A percentile compares a stretch with the other conserved stretches of the same genome.
Evolutionary conservation across 2,888 invertebrate genomes (phyloP).

Genomic region (Nebria brevicollis): DNA sequence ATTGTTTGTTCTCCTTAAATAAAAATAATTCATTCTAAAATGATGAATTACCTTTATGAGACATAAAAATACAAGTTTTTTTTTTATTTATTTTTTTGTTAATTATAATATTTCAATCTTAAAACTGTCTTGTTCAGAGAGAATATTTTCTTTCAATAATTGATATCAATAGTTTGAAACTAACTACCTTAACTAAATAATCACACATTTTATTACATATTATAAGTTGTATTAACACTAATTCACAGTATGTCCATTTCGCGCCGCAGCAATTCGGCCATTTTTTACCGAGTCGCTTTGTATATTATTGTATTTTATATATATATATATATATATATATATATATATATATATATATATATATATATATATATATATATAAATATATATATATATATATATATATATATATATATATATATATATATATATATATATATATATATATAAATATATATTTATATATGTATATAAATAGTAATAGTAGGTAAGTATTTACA

Average conservation of each 20-base stretch:
- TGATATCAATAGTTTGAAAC: constrained; percentile 54
- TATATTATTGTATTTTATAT: constrained; percentile 19
- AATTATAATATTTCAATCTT: constrained; percentile 30
- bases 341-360: too few relatives aligned
- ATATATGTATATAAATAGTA: constrained; percentile 11
- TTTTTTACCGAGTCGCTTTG: constrained; percentile 23
- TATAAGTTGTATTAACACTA: constrained; percentile 46
- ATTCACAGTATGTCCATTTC: constrained; percentile 41
- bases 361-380: not conserved
- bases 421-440: constrained; percentile 1
- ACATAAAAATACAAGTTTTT: constrained; percentile 46
- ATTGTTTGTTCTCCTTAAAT: constrained; percentile 23
- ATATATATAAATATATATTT: not conserved
- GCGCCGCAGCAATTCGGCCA: constrained; percentile 30
- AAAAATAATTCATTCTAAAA: constrained; percentile 43
- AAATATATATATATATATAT: not conserved
- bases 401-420: not conserved
- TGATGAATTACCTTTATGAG: constrained; percentile 39
- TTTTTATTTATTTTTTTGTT: constrained; percentile 18
- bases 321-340: too few relatives aligned
- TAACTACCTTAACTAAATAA: constrained; percentile 58
- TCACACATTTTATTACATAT: constrained; percentile 58
- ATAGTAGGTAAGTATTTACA: constrained; percentile 42
- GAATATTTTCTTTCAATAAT: constrained; percentile 40
- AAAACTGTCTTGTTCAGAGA: constrained; percentile 38